Conservation (phyloP, 2,888 invertebrate species). For the Meganola albula region DNA sequence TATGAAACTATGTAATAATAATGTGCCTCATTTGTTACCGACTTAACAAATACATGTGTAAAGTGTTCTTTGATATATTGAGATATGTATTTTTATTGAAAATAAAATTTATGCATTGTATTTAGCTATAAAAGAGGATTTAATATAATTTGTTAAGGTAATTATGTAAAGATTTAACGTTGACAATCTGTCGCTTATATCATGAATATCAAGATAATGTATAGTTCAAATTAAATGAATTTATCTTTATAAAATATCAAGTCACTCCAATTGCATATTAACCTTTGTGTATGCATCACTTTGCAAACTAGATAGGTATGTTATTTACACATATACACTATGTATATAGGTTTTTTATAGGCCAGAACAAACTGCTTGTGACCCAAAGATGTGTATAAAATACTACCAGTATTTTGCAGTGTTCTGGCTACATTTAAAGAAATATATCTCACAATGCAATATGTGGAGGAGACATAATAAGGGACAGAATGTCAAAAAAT, state of each 20-base stretch:
- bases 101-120: constrained; percentile 71
- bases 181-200: constrained; percentile 43
- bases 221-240: constrained; percentile 26
- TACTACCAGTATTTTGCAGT: too few relatives aligned
- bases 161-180: constrained; percentile 56
- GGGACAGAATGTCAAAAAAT: constrained; percentile 35
- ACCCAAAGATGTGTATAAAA: too few relatives aligned
- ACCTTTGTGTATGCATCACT: too few relatives aligned
- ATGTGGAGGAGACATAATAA: constrained; percentile 8
- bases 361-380: too few relatives aligned
- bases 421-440: too few relatives aligned
- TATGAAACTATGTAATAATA: constrained; percentile 47
- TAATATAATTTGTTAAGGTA: constrained; percentile 76
- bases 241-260: too few relatives aligned
- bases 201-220: constrained; percentile 26
- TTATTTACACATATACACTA: too few relatives aligned
- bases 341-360: too few relatives aligned
- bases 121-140: constrained; percentile 68
- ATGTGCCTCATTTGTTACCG: constrained; percentile 76
- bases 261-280: too few relatives aligned
- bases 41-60: constrained; percentile 60
- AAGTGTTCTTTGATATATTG: constrained; percentile 70
- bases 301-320: too few relatives aligned
- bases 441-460: too few relatives aligned
- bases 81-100: constrained; percentile 71